Evolutionary conservation across 2,113 vertebrate genomes (phyloP).

Genomic region (Eulemur rufifrons): DNA sequence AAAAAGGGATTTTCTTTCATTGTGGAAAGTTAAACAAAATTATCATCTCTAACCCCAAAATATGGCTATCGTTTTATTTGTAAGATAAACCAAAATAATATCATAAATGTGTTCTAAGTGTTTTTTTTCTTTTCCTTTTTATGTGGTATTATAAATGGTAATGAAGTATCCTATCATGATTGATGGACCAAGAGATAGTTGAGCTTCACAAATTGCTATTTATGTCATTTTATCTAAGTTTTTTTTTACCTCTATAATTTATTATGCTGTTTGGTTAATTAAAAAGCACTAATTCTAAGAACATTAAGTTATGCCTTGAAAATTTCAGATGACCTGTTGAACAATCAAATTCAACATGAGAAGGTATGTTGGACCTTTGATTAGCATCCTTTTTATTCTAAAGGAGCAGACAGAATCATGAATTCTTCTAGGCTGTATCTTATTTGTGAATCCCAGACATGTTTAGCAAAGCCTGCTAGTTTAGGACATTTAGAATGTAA

Average conservation of each 20-base stretch:
- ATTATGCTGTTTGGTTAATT: conserved; percentile 6
- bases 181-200: conserved; percentile 13
- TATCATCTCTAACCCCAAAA: conserved; percentile 17
- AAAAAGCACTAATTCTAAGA: conserved; percentile 42
- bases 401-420: not conserved
- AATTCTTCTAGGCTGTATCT: not conserved
- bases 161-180: not conserved
- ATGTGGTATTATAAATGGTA: not conserved
- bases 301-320: conserved; percentile 48
- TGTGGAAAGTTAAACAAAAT: conserved; percentile 67
- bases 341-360: conserved; percentile 10
- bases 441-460: not conserved
- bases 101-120: not conserved
- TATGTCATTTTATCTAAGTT: not conserved
- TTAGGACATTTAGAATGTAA: not conserved
- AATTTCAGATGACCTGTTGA: conserved; percentile 33
- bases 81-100: not conserved
- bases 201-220: not conserved
- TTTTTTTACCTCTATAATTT: conserved; percentile 6
- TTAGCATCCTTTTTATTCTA: conserved; percentile 33
- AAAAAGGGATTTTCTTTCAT: conserved; percentile 16
- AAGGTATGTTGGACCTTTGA: conserved; percentile 27
- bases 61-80: conserved; percentile 10
- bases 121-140: not conserved
- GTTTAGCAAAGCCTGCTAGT: not conserved